phyloP scores from a whole-genome alignment of 30 jellyfish, hydroid and myxozoan genomes.

The Mastigias papua region DNA sequence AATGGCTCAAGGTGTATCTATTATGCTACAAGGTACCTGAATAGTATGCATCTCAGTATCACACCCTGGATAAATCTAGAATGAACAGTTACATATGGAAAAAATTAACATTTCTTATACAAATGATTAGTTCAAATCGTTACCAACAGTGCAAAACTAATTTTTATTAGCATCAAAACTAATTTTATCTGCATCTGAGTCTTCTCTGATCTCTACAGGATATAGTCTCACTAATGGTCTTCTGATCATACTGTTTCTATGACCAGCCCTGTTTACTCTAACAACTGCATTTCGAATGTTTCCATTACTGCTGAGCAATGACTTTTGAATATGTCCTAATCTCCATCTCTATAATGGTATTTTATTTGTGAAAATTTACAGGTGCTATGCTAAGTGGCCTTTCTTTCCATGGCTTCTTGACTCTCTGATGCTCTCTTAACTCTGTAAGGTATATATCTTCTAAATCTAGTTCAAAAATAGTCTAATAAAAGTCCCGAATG shows the following conservation, averaged over 20 bases:
- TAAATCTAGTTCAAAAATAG: not conserved
- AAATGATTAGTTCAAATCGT: no score
- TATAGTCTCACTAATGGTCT: constrained; percentile 25
- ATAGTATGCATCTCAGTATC: no score
- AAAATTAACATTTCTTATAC: no score
- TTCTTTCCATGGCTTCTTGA: not conserved
- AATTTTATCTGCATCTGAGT: not conserved
- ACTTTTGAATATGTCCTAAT: constrained; percentile 21
- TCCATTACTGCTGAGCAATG: constrained; percentile 11
- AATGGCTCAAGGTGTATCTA: no score
- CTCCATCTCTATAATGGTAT: constrained; percentile 1
- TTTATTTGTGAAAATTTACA: not conserved
- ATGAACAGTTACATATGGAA: no score
- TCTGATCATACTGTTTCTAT: not conserved
- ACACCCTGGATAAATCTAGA: no score
- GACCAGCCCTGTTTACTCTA: constrained; percentile 1
- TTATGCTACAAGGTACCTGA: no score
- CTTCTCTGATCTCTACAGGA: constrained; percentile 16
- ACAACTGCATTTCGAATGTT: constrained; percentile 22
- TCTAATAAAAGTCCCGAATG: not conserved
- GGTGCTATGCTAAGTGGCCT: not conserved
- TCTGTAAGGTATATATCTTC: not conserved
- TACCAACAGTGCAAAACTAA: no score
- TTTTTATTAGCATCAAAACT: no score
- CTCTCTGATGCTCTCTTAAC: not conserved